These are phyloP conservation scores for Arvicanthis niloticus DNA, from an alignment of 2,113 vertebrate genomes.

Conservation along the genomic window DNA sequence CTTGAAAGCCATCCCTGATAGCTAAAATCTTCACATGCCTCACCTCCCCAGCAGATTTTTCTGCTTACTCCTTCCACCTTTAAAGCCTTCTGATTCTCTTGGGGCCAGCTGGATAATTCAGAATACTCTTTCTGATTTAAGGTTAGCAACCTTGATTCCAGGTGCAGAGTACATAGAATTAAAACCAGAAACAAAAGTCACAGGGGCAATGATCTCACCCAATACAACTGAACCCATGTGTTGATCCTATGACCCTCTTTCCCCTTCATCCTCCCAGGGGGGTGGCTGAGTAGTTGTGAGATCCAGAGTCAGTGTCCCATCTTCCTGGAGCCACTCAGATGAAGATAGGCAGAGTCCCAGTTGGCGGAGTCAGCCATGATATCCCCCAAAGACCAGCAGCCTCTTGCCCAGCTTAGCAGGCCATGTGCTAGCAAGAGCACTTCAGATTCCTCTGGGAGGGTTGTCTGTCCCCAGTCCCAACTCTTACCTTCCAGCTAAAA, in stretches of 20 bases:
- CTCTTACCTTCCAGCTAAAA: neutral
- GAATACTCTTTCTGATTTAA: neutral
- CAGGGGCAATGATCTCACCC: neutral
- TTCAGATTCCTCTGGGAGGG: neutral
- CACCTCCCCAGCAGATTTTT: neutral
- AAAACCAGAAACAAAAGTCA: neutral
- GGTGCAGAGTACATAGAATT: neutral
- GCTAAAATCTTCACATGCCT: neutral
- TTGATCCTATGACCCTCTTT: accelerated
- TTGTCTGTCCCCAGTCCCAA: neutral
- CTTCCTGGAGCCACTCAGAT: neutral
- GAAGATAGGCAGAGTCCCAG: neutral
- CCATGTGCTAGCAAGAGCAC: neutral
- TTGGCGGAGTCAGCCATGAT: neutral
- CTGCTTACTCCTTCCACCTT: neutral
- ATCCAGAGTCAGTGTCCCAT: neutral
- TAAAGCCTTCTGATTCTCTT: neutral
- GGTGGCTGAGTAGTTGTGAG: neutral
- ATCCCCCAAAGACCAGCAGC: neutral
- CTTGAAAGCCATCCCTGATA: neutral
- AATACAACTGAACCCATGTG: neutral
- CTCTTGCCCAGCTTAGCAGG: neutral
- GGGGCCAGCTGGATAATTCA: neutral
- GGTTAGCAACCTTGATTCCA: neutral
- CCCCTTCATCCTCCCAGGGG: neutral